phyloP scores from a whole-genome alignment of 2,797 vertebrate genomes.

The Knipowitschia caucasica region DNA sequence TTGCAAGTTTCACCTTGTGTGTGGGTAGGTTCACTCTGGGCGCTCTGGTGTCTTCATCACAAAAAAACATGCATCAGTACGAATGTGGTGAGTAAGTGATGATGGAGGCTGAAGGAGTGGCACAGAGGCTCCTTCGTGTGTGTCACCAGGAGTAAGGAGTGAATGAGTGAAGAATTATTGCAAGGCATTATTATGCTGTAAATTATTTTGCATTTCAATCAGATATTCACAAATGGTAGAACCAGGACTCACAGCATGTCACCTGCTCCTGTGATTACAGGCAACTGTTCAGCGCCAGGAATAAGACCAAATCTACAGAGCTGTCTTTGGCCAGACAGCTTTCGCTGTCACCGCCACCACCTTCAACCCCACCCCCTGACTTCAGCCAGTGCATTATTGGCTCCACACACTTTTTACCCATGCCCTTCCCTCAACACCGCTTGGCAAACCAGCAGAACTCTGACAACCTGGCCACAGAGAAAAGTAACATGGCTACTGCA shows the following conservation, averaged over 20 bases:
- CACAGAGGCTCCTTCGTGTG: no score
- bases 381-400: slow-evolving; percentile 84
- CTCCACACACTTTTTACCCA: slow-evolving; percentile 67
- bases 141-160: no score
- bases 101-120: no score
- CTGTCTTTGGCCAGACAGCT: slow-evolving; percentile 23
- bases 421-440: slow-evolving; percentile 81
- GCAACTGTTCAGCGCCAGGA: slow-evolving; percentile 20
- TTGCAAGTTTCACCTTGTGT: no score
- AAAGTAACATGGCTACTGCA: slow-evolving; percentile 74
- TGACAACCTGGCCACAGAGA: slow-evolving; percentile 84
- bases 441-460: slow-evolving; percentile 88
- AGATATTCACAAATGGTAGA: not conserved
- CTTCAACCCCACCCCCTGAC: slow-evolving; percentile 84
- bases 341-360: slow-evolving; percentile 46
- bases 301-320: not conserved
- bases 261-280: slow-evolving; percentile 31
- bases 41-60: no score
- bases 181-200: no score
- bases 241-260: no score
- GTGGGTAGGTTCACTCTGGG: no score
- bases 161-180: no score
- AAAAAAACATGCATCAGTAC: no score
- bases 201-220: no score
- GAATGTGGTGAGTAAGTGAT: no score